Base-by-base conservation (phyloP, 2,113 vertebrate species). In the Phoenicopterus ruber region DNA sequence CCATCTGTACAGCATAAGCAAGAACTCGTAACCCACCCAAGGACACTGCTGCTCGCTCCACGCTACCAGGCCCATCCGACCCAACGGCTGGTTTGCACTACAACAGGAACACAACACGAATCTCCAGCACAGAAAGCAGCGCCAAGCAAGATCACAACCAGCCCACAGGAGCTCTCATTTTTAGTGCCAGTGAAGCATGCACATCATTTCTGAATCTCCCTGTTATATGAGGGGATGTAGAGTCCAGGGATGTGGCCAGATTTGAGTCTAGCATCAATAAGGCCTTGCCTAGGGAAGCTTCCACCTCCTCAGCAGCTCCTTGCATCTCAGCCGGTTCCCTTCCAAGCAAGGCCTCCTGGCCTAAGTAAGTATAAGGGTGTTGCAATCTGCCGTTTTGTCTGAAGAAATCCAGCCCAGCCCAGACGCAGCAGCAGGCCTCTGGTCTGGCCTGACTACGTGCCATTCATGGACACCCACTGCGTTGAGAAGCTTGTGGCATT, bases 371-470 rank as follows among this genome's bases (percentile, higher is more conserved):
- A 32, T 0, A 6, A 66, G 88, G 40, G 63, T 97, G 93, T 95
- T 94, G 97, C 97, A 97, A 96, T 96, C 86, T 4, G 9, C 91
- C 82, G 31, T 7, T 93, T 15, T 67, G 82, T 55, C 77, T 92
- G 92, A 76, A 89, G 81, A 92, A 96, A 94, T 52, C 66, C 88
- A 93, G 94, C 82, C 70, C 93, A 93, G 90, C 65, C 91, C 93
- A 90, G 93, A 4, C 44, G 2, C 67, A 86, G 91, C 92, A 93
- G 86, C 72, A 89, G 52, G 40, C 25, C 90, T 58, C 86, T 86
- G 92, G n/a, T 70, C 86, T 94, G 88, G 63, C 52, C 86, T 78
- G 57, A 61, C 77, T 84, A 5, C 0, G 1, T 91, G 93, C 88
- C 89, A 34, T 52, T 47, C 94, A 62, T 2, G 19, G 91, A 88